Evolutionary conservation across 2,888 invertebrate species (phyloP), one percentile per base, ranked within the genome.

Genomic region (Graphium colonna): DNA sequence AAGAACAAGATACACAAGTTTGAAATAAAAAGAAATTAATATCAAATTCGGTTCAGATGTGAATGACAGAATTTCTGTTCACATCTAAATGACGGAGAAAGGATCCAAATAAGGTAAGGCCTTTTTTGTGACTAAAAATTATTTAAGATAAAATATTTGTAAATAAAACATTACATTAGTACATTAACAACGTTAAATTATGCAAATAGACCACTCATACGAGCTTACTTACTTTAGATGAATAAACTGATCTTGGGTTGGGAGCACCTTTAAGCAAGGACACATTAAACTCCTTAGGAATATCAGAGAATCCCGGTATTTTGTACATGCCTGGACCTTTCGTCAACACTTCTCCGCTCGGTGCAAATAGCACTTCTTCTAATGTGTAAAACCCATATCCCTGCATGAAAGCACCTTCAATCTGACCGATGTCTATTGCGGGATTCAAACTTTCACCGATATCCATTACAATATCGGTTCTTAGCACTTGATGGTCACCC

Each of bases 401-500:
- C 91, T 96, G 96, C 74, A 95, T 91, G 71, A 96, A 97, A 0
- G 92, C 97, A 2, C 97, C 97, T 83, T 97, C 97, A 2, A 97
- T 93, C 87, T 97, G 97, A 0, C 97, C 97, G 58, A 97, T 94
- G 65, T 97, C 97, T 58, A 97, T 95, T 0, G 96, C 96, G 1
- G 97, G 97, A 77, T 97, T 97, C 51, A 97, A 80, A 78, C 96
- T 96, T 67, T 95, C 93, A 0, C 97, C 97, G 36, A 97, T 84
- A 82, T 97, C 97, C 96, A 97, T 97, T 0, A 97, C 96, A 60
- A 97, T 96, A 67, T 97, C 96, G 3, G 95, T 94, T 65, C 93
- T 90, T 16, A 95, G 73, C 1, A 96, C 94, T 81, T 94, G 92
- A 78, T 97, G 96, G 71, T 96, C 96, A 5, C 97, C 97, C 17